Evolutionary conservation across 2,797 vertebrate species (phyloP).

Genomic region (Fringilla coelebs): DNA sequence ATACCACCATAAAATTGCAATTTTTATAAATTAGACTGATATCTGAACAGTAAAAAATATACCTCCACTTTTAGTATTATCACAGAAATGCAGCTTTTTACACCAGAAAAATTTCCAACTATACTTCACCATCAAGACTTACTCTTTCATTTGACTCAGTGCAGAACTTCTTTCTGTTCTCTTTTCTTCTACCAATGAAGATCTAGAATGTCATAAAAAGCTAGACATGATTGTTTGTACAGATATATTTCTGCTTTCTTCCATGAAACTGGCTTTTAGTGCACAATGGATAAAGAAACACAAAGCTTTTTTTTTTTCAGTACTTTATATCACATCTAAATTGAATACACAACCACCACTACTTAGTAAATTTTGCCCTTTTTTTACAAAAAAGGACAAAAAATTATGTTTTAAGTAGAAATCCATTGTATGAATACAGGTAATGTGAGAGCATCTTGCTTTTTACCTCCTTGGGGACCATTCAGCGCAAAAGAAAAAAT

Average conservation of each 20-base stretch:
- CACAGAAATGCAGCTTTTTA: not conserved
- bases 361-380: not conserved
- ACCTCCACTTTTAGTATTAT: not conserved
- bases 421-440: not conserved
- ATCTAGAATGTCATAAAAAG: slow-evolving; percentile 68
- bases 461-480: not conserved
- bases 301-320: not conserved
- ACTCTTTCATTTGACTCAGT: slow-evolving; percentile 75
- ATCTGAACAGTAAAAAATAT: not conserved
- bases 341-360: not conserved
- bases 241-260: not conserved
- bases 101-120: not conserved
- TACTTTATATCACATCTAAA: not conserved
- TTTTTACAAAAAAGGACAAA: not conserved
- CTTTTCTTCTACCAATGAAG: slow-evolving; percentile 76
- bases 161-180: slow-evolving; percentile 75
- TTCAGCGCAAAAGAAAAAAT: not conserved
- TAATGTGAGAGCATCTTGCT: not conserved
- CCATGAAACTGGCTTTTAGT: not conserved
- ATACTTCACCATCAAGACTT: slow-evolving; percentile 27
- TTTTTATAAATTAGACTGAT: not conserved
- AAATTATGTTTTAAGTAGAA: not conserved
- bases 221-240: not conserved
- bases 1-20: not conserved
- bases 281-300: not conserved